These are phyloP conservation scores for Plectrocnemia conspersa DNA, from an alignment of 1,140 invertebrate genomes.

Conservation along the genomic window DNA sequence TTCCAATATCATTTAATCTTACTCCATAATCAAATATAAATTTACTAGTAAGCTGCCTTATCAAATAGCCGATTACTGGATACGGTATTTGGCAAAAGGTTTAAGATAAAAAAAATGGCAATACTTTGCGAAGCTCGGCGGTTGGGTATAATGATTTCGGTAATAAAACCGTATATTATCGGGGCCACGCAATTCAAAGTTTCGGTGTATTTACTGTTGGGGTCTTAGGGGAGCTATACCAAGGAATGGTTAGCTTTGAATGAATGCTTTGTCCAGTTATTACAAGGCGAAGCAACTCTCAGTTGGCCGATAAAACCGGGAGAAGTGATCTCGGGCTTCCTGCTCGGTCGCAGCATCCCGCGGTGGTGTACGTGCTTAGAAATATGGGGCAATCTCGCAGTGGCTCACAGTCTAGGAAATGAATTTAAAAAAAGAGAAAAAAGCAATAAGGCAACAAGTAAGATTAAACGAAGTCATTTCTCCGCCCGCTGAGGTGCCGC, in stretches of 20 bases:
- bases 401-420: not conserved
- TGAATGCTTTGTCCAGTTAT: slow-evolving; percentile 35
- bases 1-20: no score
- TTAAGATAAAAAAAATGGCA: no score
- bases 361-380: slow-evolving; percentile 4
- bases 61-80: no score
- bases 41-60: no score
- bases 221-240: slow-evolving; percentile 27
- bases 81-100: no score
- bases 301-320: slow-evolving; percentile 25
- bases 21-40: no score
- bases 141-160: slow-evolving; percentile 24
- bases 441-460: slow-evolving; percentile 14
- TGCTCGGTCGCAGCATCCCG: not conserved
- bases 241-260: slow-evolving; percentile 29
- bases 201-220: slow-evolving; percentile 22
- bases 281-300: slow-evolving; percentile 27
- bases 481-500: no score
- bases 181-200: slow-evolving; percentile 32
- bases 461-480: no score
- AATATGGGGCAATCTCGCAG: not conserved
- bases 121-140: slow-evolving; percentile 12
- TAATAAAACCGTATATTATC: slow-evolving; percentile 30
- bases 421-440: slow-evolving; percentile 2
- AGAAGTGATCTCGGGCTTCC: not conserved